These are phyloP conservation scores for Oreocharis arfaki DNA, from an alignment of 2,113 vertebrate species.

Conservation along the genomic window DNA sequence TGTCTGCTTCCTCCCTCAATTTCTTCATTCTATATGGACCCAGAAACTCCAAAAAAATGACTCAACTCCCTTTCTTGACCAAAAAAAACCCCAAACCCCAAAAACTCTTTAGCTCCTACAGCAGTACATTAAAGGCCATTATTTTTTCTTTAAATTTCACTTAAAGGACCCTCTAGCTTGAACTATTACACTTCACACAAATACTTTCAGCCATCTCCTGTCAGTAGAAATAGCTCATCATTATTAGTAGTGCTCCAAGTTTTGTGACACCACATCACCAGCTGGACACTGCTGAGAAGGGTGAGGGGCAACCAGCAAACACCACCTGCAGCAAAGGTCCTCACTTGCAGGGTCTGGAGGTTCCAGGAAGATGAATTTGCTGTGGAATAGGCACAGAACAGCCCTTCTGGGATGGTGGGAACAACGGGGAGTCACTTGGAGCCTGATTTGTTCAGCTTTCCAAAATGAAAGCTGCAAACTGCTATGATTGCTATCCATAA, in stretches of 20 bases:
- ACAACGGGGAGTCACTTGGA: not conserved
- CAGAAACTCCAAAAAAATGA: not conserved
- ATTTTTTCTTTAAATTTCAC: not conserved
- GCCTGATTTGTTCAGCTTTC: not conserved
- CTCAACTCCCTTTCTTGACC: not conserved
- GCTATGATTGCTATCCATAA: not conserved
- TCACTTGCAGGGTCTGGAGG: not conserved
- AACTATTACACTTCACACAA: not conserved
- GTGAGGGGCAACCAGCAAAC: not conserved
- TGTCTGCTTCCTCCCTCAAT: not conserved
- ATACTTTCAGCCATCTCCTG: not conserved
- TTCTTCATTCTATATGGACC: not conserved
- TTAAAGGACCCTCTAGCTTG: not conserved
- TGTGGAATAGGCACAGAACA: rapidly evolving
- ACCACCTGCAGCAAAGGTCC: not conserved
- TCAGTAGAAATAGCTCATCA: not conserved
- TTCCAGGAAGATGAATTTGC: not conserved
- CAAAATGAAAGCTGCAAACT: not conserved
- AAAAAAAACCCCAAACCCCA: not conserved
- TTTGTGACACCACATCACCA: not conserved
- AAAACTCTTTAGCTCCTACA: not conserved
- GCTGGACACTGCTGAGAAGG: not conserved
- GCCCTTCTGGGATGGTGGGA: not conserved
- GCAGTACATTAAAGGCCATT: not conserved
- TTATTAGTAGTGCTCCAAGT: not conserved